Evolutionary conservation across 2,888 invertebrate species (phyloP), one percentile per base, ranked within the genome.

Genomic region (Cyrtodaria siliqua): DNA sequence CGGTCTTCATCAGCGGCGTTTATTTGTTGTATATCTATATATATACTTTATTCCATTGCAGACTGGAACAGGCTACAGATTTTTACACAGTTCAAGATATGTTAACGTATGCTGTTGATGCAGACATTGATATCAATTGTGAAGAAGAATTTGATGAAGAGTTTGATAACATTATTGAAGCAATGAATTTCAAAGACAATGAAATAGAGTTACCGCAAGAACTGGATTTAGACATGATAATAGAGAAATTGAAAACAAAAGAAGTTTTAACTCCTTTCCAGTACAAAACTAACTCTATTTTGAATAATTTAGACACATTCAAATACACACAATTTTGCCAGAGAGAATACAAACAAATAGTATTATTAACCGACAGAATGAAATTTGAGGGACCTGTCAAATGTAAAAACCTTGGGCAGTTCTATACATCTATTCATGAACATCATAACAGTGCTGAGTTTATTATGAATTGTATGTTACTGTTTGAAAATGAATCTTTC

Each of bases 401-500:
- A 47, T 29, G 33, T 38, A 57, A 60, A 53, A 16, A 66, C 23
- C 44, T 64, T 52, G 64, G 53, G 26, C 29, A 66, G 20, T 72
- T n/a, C n/a, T n/a, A 64, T 29, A 27, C 42, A 26, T 12, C 27
- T 9, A 29, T 66, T 14, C 64, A 64, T 27, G 33, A 64, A 33
- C 52, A 60, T 47, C 27, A 29, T 18, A 72, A 23, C 23, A 66
- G 66, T 64, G 18, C 64, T 24, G 71, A 71, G 38, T 64, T 64
- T 42, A 14, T 42, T 20, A 18, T 72, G 33, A 57, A 12, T 47
- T 60, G 72, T 47, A 47, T 72, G 53, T 57, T 24, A 16, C 24
- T 52, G 2, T 72, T 72, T 66, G 66, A 72, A 53, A 53, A 59
- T 53, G 72, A 64, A 47, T 6, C 24, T 23, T 64, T 66, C 40